These are phyloP conservation scores for Microcebus lehilahytsara DNA, from an alignment of 2,113 vertebrate genomes.

Conservation along the genomic window DNA sequence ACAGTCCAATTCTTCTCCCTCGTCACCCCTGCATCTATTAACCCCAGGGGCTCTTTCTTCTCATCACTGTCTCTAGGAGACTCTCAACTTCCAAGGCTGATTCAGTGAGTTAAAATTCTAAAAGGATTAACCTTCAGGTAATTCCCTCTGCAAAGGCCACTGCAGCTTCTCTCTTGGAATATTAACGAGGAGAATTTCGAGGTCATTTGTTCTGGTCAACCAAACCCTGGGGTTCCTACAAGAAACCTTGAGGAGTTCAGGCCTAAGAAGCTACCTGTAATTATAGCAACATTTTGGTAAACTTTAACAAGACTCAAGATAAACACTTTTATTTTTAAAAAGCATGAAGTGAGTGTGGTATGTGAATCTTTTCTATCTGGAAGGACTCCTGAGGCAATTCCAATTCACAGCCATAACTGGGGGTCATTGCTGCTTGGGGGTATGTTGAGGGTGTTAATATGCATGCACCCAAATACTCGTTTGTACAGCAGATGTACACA, in stretches of 20 bases:
- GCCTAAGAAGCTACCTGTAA: background rate
- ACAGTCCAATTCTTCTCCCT: background rate
- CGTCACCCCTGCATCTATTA: accelerated
- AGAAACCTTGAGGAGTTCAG: background rate
- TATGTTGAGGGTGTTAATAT: accelerated
- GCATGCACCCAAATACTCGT: background rate
- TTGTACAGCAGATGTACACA: background rate
- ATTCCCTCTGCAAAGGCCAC: background rate
- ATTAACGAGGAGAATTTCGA: background rate
- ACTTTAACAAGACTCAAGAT: background rate
- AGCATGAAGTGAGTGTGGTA: background rate
- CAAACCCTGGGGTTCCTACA: background rate
- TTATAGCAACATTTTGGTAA: background rate
- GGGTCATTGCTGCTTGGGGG: background rate
- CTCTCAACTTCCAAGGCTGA: background rate
- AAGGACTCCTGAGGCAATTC: background rate
- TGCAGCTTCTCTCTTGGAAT: background rate
- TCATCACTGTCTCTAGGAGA: background rate
- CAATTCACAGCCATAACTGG: background rate
- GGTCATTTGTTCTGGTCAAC: background rate
- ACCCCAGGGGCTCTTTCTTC: background rate
- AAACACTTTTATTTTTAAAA: background rate
- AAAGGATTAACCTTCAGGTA: background rate
- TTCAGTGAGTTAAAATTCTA: background rate
- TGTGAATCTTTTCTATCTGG: background rate